These are phyloP conservation scores for Dorcus hopei DNA, from an alignment of 2,888 invertebrate species.

Conservation along the genomic window DNA sequence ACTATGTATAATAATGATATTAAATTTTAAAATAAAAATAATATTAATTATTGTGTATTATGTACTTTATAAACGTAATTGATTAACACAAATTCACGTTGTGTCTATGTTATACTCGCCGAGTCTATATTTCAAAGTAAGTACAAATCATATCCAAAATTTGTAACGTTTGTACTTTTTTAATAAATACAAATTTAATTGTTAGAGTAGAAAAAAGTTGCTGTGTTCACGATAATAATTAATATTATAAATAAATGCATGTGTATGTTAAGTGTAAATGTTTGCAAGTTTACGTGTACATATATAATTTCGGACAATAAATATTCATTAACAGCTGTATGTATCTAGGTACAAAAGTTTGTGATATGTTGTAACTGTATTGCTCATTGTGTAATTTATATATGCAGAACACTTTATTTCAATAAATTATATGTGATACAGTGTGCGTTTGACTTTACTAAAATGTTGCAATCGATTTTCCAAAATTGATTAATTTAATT, in stretches of 20 bases:
- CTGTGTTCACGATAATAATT: background rate
- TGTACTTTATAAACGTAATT: background rate
- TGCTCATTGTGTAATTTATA: constrained; percentile 5
- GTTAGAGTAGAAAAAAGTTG: background rate
- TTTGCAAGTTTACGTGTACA: too few relatives aligned
- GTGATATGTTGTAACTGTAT: constrained; percentile 6
- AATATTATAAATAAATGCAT: too few relatives aligned
- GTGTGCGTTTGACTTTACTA: too few relatives aligned
- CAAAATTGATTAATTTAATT: too few relatives aligned
- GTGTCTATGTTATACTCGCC: background rate
- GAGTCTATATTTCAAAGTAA: too few relatives aligned
- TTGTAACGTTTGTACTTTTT: background rate
- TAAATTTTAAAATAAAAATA: too few relatives aligned
- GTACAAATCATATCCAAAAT: background rate
- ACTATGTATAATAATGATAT: background rate
- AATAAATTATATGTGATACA: background rate
- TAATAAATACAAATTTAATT: background rate
- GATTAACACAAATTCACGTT: background rate
- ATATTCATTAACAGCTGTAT: too few relatives aligned
- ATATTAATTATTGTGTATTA: too few relatives aligned
- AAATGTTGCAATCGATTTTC: too few relatives aligned
- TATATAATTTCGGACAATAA: too few relatives aligned
- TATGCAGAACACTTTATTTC: background rate
- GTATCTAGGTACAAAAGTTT: constrained; percentile 2
- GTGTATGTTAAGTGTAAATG: too few relatives aligned